These are phyloP conservation scores for Bucorvus abyssinicus DNA, from an alignment of 2,797 vertebrate genomes.

Conservation along the genomic window DNA sequence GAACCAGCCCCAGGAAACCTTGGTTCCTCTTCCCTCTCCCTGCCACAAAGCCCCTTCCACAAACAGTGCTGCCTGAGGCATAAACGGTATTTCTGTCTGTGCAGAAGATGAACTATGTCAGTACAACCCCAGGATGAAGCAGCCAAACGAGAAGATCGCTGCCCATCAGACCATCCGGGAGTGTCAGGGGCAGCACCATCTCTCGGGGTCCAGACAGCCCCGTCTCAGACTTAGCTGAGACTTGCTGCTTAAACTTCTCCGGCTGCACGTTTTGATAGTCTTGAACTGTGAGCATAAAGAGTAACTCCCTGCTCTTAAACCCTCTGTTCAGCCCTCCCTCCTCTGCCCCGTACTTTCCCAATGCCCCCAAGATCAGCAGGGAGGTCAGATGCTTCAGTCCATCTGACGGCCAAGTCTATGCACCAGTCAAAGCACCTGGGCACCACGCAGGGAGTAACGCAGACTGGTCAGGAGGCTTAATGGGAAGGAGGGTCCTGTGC, in stretches of 20 bases:
- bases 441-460: neutral
- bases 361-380: neutral
- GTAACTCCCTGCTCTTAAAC: neutral
- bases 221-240: neutral
- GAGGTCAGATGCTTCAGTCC: neutral
- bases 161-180: neutral
- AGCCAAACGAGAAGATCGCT: neutral
- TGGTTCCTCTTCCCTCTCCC: neutral
- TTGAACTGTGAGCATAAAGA: neutral
- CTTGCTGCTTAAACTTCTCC: neutral
- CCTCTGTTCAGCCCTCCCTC: neutral
- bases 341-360: neutral
- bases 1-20: neutral
- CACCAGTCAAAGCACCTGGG: neutral
- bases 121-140: neutral
- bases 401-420: fast-evolving
- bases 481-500: neutral
- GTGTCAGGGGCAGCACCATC: neutral
- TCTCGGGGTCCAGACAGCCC: neutral
- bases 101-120: neutral
- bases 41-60: neutral
- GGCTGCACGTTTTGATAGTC: neutral
- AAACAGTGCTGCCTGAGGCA: neutral
- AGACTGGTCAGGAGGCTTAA: neutral
- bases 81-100: neutral